phyloP scores from a whole-genome alignment of 2,113 vertebrate genomes.

The Blennius ocellaris region DNA sequence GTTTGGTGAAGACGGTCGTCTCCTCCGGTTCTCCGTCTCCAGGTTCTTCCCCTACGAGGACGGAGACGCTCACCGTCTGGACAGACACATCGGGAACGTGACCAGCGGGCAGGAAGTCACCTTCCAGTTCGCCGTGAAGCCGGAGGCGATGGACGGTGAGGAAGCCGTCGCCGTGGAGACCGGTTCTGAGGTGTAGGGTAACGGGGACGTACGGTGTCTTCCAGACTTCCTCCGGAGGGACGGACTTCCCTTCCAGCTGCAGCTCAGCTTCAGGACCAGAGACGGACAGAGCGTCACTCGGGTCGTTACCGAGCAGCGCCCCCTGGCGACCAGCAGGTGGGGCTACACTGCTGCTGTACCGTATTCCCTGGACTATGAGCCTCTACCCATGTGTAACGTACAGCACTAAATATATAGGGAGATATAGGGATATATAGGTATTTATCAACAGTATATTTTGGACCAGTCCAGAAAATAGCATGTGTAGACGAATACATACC shows the following conservation, averaged over 20 bases:
- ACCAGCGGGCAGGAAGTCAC: constrained; percentile 79
- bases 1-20: too few species aligned
- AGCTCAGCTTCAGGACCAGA: constrained; percentile 80
- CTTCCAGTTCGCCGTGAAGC: constrained; percentile 82
- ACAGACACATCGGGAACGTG: constrained; percentile 81
- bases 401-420: too few species aligned
- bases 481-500: too few species aligned
- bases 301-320: constrained; percentile 77
- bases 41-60: constrained; percentile 83
- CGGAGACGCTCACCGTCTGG: constrained; percentile 69
- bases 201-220: background rate
- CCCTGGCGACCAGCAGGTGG: constrained; percentile 75
- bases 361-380: too few species aligned
- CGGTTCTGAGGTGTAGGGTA: too few species aligned
- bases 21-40: too few species aligned
- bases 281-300: constrained; percentile 79
- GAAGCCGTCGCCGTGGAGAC: too few species aligned
- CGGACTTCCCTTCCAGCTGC: constrained; percentile 80
- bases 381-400: too few species aligned
- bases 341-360: too few species aligned
- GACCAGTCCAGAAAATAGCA: too few species aligned
- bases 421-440: too few species aligned
- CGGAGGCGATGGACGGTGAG: constrained; percentile 73
- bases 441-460: too few species aligned
- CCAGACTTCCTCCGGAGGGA: constrained; percentile 73